Evolutionary conservation across 2,113 vertebrate species (phyloP).

Genomic region (Petrocephalus microphthalmus): DNA sequence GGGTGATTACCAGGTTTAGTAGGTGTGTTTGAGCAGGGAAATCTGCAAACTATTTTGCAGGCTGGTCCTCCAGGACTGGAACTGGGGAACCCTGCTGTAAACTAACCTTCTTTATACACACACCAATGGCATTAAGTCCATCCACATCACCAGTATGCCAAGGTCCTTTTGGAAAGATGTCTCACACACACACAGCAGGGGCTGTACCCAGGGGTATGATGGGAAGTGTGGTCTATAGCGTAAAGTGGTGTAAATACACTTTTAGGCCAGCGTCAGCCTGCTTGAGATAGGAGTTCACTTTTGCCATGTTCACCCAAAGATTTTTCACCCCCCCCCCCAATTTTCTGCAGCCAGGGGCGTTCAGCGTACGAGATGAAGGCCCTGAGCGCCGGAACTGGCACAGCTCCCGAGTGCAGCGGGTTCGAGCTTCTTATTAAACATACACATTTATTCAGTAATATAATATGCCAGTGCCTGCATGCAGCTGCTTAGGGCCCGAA

Average conservation of each 20-base stretch:
- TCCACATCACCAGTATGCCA: no score
- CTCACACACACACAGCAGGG: no score
- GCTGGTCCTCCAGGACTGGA: neutral
- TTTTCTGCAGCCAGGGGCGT: slow-evolving; percentile 63
- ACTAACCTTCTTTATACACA: no score
- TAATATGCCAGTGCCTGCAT: neutral
- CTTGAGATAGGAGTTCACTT: neutral
- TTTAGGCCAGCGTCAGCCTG: neutral
- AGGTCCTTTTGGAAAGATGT: neutral
- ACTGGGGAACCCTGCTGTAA: no score
- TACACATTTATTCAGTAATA: neutral
- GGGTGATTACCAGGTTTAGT: no score
- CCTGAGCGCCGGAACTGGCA: slow-evolving; percentile 62
- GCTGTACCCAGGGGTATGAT: neutral
- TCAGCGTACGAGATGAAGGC: slow-evolving; percentile 69
- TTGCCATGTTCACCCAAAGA: neutral
- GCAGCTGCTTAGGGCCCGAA: neutral
- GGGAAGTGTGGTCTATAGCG: neutral
- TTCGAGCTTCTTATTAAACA: slow-evolving; percentile 49
- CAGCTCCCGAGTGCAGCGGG: slow-evolving; percentile 58
- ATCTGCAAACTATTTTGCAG: neutral
- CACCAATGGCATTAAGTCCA: no score
- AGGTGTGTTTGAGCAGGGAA: no score
- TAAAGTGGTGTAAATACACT: neutral
- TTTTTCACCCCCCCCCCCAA: neutral